Base-by-base conservation (phyloP, 2,797 vertebrate species). In the Brachymystax lenok region DNA sequence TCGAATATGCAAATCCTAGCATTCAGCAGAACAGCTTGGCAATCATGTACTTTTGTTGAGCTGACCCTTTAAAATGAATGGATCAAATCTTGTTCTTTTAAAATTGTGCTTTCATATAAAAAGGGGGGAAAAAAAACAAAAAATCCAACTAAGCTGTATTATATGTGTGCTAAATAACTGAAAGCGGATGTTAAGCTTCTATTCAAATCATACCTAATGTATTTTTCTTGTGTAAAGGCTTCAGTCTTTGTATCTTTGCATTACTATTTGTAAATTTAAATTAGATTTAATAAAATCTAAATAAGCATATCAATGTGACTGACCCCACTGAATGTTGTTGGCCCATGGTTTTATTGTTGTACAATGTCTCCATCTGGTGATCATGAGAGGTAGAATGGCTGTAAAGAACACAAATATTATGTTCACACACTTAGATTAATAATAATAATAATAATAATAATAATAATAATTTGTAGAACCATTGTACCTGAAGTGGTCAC, bases 221-320 rank as follows among this genome's bases (percentile, higher is more conserved):
- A 90, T 93, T 90, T 90, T 91, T 93, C 89, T 89, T 80, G 91
- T 91, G 92, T 93, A 92, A 91, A 94, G 84, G 95, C 94, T 95
- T 95, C 87, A 93, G 95, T 96, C 95, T 96, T 96, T 96, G 95
- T 96, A 96, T 86, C 94, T 96, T 96, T 94, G 95, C 95, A 93
- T 95, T 94, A 93, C 89, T 91, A 93, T 96, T 97, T 97, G 96
- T 97, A 96, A 95, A 95, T n/a, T 91, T 86, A 95, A 92, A 95
- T 87, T 72, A 88, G 80, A 91, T 92, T 91, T 93, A 96, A 96
- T 97, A 97, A 96, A 95, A 93, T 87, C 74, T 83, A 80, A 91
- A 80, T 61, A 87, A 82, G 79, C 79, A 74, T 76, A 64, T 50
- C 14, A 52, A 64, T 40, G 30, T 69, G 40, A 19, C 33, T 64